Percentiles rank a stretch among this genome's conserved stretches.
phyloP scores from a whole-genome alignment of 2,888 invertebrate species.

The Pyrgus malvae region DNA sequence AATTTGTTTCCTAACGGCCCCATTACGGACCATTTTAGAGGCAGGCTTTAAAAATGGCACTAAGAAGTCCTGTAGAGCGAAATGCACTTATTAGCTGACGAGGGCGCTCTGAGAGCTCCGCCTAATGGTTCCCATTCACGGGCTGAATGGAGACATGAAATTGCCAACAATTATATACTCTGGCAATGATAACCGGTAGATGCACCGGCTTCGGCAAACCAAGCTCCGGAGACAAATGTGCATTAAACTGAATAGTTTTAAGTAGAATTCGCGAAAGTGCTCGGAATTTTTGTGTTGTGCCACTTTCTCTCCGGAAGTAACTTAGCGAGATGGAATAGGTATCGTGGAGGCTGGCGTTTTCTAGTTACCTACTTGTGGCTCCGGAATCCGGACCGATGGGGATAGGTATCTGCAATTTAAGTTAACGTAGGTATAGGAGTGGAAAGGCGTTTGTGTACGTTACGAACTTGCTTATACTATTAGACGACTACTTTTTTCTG shows the following conservation, averaged over 20 bases:
- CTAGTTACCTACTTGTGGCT: slow-evolving; percentile 15
- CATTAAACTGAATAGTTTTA: slow-evolving; percentile 25
- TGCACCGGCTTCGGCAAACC: slow-evolving; percentile 63
- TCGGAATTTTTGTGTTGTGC: slow-evolving; percentile 18
- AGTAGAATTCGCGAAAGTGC: slow-evolving; percentile 25
- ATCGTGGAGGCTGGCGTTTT: slow-evolving; percentile 7
- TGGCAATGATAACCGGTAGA: slow-evolving; percentile 77
- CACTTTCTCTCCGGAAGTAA: slow-evolving; percentile 27
- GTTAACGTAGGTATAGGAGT: too few species aligned
- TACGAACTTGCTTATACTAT: too few species aligned
- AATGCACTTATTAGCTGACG: slow-evolving; percentile 80
- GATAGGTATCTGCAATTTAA: background rate
- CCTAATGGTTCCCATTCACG: slow-evolving; percentile 79
- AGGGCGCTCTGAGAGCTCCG: slow-evolving; percentile 69
- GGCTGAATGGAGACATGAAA: slow-evolving; percentile 75
- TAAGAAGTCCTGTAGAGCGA: slow-evolving; percentile 75
- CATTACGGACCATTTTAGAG: slow-evolving; percentile 45
- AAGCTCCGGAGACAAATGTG: slow-evolving; percentile 35
- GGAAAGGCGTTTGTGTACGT: too few species aligned
- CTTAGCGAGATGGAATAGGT: slow-evolving; percentile 19
- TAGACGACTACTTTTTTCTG: too few species aligned
- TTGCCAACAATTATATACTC: slow-evolving; percentile 81
- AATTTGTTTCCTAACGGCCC: slow-evolving; percentile 50
- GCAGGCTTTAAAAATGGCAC: slow-evolving; percentile 67
- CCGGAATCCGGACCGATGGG: background rate